Percentiles rank a stretch among this genome's conserved stretches.
phyloP scores from a whole-genome alignment of 2,888 invertebrate genomes.

The Nemotelus nigrinus region DNA sequence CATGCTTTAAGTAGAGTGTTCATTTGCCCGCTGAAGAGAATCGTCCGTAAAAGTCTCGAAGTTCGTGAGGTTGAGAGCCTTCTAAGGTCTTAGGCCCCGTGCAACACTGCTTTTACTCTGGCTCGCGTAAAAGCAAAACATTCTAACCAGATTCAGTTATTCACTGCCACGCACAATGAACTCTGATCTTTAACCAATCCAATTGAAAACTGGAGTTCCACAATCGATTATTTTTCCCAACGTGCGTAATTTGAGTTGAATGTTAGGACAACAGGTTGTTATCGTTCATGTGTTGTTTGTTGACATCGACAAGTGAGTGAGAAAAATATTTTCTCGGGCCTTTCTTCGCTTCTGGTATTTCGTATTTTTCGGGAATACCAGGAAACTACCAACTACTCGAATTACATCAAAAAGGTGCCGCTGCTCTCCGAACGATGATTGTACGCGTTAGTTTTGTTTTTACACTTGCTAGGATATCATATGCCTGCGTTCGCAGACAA shows the following conservation, averaged over 20 bases:
- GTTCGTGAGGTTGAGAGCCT: no score
- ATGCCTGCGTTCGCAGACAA: slow-evolving; percentile 8
- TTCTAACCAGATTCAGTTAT: no score
- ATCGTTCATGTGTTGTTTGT: slow-evolving; percentile 42
- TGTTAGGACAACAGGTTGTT: slow-evolving; percentile 42
- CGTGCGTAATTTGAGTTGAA: slow-evolving; percentile 38
- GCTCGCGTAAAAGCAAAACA: no score
- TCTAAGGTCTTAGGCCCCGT: no score
- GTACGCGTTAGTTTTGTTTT: slow-evolving; percentile 37
- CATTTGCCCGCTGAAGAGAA: not conserved
- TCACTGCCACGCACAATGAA: not conserved
- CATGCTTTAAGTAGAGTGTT: not conserved
- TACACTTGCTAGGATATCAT: slow-evolving; percentile 40
- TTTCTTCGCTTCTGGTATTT: slow-evolving; percentile 22
- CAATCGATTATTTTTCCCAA: slow-evolving; percentile 29
- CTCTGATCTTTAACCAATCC: not conserved
- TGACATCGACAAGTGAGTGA: slow-evolving; percentile 45
- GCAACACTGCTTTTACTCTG: no score
- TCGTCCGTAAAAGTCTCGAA: not conserved
- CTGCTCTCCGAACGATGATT: not conserved
- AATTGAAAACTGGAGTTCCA: slow-evolving; percentile 1
- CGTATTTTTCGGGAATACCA: slow-evolving; percentile 49
- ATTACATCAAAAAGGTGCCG: slow-evolving; percentile 52
- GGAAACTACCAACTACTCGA: slow-evolving; percentile 52
- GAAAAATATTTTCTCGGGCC: slow-evolving; percentile 36